phyloP scores from a whole-genome alignment of 2,113 vertebrate species.

The Panthera leo region DNA sequence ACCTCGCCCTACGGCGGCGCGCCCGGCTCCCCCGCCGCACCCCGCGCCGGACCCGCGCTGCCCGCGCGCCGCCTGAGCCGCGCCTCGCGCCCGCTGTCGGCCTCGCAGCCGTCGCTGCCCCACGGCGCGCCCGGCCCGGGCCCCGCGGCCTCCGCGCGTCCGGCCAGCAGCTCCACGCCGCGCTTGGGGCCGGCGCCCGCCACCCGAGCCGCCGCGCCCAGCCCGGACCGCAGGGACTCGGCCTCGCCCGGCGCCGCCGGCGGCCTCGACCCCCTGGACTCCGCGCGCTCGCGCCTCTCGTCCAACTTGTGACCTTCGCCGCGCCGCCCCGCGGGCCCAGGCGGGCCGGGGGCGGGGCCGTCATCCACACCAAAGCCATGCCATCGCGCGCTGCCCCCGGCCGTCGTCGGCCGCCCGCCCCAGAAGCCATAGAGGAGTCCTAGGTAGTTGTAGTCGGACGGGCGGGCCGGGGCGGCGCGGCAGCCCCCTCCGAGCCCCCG shows the following conservation, averaged over 20 bases:
- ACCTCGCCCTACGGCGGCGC: constrained; percentile 81
- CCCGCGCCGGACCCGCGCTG: constrained; percentile 91
- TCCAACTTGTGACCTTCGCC: constrained; percentile 96
- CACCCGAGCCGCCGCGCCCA: constrained; percentile 85
- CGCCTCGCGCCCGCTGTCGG: constrained; percentile 93
- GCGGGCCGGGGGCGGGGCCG: constrained; percentile 38
- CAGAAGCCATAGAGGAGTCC: constrained; percentile 73
- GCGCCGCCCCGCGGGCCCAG: not conserved
- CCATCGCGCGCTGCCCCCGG: constrained; percentile 54
- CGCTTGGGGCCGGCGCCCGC: constrained; percentile 81
- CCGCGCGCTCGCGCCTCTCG: constrained; percentile 92
- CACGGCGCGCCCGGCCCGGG: constrained; percentile 87
- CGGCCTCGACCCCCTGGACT: constrained; percentile 91
- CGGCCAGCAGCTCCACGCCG: constrained; percentile 87
- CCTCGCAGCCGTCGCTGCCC: constrained; percentile 95
- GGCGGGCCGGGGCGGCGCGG: not conserved
- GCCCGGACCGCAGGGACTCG: constrained; percentile 90
- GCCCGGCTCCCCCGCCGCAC: constrained; percentile 86
- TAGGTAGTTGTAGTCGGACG: constrained; percentile 56
- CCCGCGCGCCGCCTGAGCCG: constrained; percentile 91
- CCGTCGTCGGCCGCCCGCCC: constrained; percentile 36
- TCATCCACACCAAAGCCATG: constrained; percentile 77
- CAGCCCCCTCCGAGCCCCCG: not conserved
- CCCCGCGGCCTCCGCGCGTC: constrained; percentile 87
- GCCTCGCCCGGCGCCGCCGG: constrained; percentile 83